These are phyloP conservation scores for Temnothorax longispinosus DNA, from an alignment of 1,140 invertebrate species.

Conservation along the genomic window DNA sequence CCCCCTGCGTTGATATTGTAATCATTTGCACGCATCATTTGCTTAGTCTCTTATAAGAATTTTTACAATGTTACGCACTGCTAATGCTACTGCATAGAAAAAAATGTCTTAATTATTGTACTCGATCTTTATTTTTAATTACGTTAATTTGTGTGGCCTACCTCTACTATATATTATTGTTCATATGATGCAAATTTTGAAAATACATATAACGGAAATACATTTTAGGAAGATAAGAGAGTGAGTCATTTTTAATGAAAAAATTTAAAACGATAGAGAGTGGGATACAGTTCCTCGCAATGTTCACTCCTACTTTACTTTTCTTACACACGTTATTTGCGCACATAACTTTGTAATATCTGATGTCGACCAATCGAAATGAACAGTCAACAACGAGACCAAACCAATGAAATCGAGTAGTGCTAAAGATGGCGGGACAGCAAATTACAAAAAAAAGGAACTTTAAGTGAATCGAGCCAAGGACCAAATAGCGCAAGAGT, in stretches of 20 bases:
- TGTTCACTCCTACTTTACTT: slow-evolving; percentile 39
- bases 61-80: neutral
- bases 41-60: neutral
- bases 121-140: too few species aligned
- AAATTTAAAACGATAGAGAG: neutral
- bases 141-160: neutral
- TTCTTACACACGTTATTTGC: slow-evolving; percentile 6
- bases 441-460: slow-evolving; percentile 5
- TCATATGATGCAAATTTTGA: neutral
- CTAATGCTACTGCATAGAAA: neutral
- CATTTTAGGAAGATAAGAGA: neutral
- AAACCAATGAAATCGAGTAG: slow-evolving; percentile 27
- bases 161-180: neutral
- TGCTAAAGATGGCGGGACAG: slow-evolving; percentile 34
- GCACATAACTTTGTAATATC: slow-evolving; percentile 9
- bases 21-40: neutral
- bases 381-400: neutral
- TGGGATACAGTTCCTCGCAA: neutral
- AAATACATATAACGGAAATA: neutral
- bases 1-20: neutral
- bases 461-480: slow-evolving; percentile 47
- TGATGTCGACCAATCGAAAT: slow-evolving; percentile 27
- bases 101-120: slow-evolving; percentile 5
- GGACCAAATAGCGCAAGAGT: slow-evolving; percentile 58
- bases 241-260: neutral